Base-by-base conservation (phyloP, 2,888 invertebrate species). In the Branchellion lobata region DNA sequence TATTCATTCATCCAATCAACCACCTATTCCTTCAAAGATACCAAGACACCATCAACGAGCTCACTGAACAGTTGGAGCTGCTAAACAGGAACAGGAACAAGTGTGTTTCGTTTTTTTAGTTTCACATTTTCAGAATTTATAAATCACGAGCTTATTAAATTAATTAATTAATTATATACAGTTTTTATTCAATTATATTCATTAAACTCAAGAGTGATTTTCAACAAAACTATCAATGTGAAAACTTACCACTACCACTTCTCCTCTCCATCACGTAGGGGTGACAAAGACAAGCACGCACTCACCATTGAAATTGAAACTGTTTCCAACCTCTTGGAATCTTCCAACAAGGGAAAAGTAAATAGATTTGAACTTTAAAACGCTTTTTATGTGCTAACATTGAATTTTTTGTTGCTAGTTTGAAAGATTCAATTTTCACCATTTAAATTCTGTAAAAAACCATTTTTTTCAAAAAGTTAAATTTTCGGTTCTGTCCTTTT, bases 251-350 rank as follows among this genome's bases (percentile, higher is more conserved):
- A 18, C 51, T 51, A 14, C 21, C 51, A 51, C 51, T 51, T 21
- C 21, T 21, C n/a, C n/a, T n/a, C n/a, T n/a, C 21, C 8, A 57
- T n/a, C 24, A 47, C 71, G 53, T 90, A 99, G 98, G 90, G 91
- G 93, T 88, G 99, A 99, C 90, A 99, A 99, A 90, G 99, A 99
- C 88, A 98, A 96, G 90, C 91, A 93, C 87, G 95, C 96, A 90
- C 94, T 98, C 91, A 96, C 98, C 90, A 92, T 95, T 87, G 99
- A 99, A 90, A 94, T 99, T 83, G 98, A 97, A 90, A 96, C 96
- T 90, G 91, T 98, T 85, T 91, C 97, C 88, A 92, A 95, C 86
- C 96, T 96, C 90, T 92, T 97, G 86, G 99, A 99, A 89, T 92
- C 91, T 84, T 91, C 93, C 85, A 94, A 92, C 90, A 98, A 98